Conservation (phyloP, 2,888 invertebrate species). For the Stratiomys singularior region DNA sequence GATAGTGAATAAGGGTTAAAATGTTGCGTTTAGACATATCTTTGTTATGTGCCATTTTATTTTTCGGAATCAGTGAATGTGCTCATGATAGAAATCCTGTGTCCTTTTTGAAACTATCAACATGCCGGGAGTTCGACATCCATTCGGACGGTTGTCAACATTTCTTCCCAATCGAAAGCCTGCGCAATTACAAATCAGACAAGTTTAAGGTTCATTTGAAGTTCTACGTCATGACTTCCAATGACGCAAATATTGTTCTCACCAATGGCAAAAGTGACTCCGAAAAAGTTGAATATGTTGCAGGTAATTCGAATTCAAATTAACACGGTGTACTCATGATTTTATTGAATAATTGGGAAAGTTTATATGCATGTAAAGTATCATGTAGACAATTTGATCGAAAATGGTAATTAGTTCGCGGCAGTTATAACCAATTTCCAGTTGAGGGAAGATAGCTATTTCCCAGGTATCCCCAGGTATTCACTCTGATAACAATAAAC, state of each 20-base stretch:
- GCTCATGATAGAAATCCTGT: not conserved
- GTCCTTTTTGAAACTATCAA: not conserved
- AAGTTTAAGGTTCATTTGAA: conserved; percentile 6
- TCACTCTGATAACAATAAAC: too few relatives aligned
- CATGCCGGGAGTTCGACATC: conserved; percentile 1
- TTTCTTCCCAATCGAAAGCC: not conserved
- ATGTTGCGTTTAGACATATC: too few relatives aligned
- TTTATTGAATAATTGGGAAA: too few relatives aligned
- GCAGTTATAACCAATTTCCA: too few relatives aligned
- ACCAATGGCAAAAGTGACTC: not conserved
- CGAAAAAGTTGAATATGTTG: not conserved
- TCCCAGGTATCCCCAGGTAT: too few relatives aligned
- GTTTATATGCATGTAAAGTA: too few relatives aligned
- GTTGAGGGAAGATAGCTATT: too few relatives aligned
- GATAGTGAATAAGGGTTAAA: too few relatives aligned
- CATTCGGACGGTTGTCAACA: conserved; percentile 1
- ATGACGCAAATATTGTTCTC: conserved; percentile 16
- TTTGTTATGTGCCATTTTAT: too few relatives aligned
- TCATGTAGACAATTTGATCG: too few relatives aligned
- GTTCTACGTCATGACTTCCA: not conserved
- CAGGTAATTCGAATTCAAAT: not conserved
- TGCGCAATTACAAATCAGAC: not conserved
- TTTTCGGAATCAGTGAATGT: not conserved
- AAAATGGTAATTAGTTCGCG: too few relatives aligned
- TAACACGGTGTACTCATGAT: too few relatives aligned